Conservation (phyloP, 2,888 invertebrate species). For the Meloe dianella region DNA sequence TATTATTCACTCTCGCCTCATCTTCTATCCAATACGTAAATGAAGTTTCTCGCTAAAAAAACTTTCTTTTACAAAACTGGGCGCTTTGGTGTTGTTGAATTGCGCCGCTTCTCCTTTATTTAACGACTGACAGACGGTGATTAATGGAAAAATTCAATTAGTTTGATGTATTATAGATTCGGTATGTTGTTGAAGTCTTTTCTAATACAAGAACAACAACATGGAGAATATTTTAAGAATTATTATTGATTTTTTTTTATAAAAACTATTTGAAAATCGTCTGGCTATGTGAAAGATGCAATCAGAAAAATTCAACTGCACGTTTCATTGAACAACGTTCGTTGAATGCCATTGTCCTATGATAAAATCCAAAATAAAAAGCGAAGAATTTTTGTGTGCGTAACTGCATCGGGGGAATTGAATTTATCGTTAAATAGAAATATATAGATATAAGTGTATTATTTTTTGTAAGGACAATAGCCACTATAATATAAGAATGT, state of each 20-base stretch:
- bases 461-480: background rate
- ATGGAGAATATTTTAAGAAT: background rate
- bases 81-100: conserved; percentile 37
- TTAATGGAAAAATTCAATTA: conserved; percentile 50
- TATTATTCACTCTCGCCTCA: conserved; percentile 15
- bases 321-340: background rate
- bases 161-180: conserved; percentile 36
- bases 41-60: conserved; percentile 28
- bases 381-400: background rate
- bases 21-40: background rate
- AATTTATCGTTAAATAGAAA: background rate
- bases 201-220: background rate
- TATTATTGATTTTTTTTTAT: background rate
- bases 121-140: conserved; percentile 45
- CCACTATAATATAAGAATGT: background rate
- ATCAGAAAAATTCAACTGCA: conserved; percentile 3
- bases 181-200: conserved; percentile 16
- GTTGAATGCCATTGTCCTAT: conserved; percentile 7
- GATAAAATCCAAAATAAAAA: conserved; percentile 2
- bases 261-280: background rate
- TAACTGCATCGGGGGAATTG: background rate
- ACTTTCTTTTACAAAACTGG: conserved; percentile 32
- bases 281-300: background rate
- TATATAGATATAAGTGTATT: background rate
- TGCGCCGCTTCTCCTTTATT: background rate